phyloP scores from a whole-genome alignment of 2,113 vertebrate species.

The Triplophysa siluroides region DNA sequence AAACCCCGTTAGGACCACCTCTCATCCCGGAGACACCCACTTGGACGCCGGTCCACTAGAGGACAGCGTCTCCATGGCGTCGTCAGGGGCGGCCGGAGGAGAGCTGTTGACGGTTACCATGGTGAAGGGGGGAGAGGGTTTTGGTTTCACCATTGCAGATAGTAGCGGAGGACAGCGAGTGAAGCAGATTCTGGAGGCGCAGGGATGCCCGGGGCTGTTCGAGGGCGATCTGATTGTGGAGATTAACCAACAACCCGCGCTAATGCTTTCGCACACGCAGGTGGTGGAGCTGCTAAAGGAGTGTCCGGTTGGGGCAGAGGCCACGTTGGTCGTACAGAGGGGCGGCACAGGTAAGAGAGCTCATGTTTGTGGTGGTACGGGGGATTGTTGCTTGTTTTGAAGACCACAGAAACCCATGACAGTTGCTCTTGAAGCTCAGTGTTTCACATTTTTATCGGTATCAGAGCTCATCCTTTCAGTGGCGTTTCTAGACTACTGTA shows the following conservation, averaged over 20 bases:
- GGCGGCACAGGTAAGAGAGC: constrained; percentile 77
- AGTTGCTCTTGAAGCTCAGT: neutral
- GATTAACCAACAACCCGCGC: constrained; percentile 95
- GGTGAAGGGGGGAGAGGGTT: constrained; percentile 96
- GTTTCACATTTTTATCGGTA: too few species aligned
- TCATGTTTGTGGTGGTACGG: neutral
- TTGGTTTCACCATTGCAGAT: constrained; percentile 98
- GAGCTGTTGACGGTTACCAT: constrained; percentile 96
- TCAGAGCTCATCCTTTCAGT: too few species aligned
- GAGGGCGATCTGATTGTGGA: constrained; percentile 97
- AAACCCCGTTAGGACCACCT: constrained; percentile 70
- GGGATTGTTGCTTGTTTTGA: neutral
- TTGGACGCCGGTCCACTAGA: constrained; percentile 85
- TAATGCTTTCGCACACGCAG: constrained; percentile 91
- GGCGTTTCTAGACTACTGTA: too few species aligned
- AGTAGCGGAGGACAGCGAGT: constrained; percentile 92
- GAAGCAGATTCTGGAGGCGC: constrained; percentile 96
- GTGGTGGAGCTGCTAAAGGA: constrained; percentile 99
- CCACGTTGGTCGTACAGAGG: constrained; percentile 92
- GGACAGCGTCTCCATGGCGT: constrained; percentile 96
- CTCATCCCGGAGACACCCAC: constrained; percentile 91
- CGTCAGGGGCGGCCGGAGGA: constrained; percentile 89
- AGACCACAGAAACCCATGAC: neutral
- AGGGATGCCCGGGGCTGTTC: constrained; percentile 93
- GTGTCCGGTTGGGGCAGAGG: constrained; percentile 88